Base-by-base conservation (phyloP, 2,797 vertebrate genomes). In the Alexandromys oeconomus region DNA sequence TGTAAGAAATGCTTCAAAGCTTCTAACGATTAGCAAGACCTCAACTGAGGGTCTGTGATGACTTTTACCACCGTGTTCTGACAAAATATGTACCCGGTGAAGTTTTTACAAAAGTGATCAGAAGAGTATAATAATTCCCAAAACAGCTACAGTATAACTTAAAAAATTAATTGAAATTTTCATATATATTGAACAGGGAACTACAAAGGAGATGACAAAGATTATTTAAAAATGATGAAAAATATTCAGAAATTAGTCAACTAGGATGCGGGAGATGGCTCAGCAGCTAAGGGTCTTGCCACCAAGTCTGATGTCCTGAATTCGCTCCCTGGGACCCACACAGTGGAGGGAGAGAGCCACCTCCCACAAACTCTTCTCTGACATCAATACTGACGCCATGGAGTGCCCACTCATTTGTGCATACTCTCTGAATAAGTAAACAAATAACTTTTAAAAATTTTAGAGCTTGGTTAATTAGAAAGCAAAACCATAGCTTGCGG, bases 141-240 rank as follows among this genome's bases (percentile, higher is more conserved):
- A 67, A 63, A 63, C 59, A 91, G 31, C 65, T 54, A 73, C 61
- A 73, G 61, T 14, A 37, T 46, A 81, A 93, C 43, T 80, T 61
- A 74, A 92, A 65, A 12, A 77, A 15, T 37, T 87, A 37, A 57
- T 29, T 54, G 48, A 73, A 69, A 71, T 59, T 81, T 95, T 67
- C 78, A 76, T 73, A 54, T n/a, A 59, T 78, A 10, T 10, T 82
- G 31, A 87, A 87, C n/a, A 84, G 37, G 61, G 40, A 87, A 65
- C 85, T n/a, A 90, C 67, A 69, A 82, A 80, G 12, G 48, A 80
- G 1, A n/a, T 81, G 73, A 92, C 86, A 63, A 86, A 90, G 34
- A 69, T 76, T 87, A 61, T 81, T 89, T 67, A 3, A 48, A 96
- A 94, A 40, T 79, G 40, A 34, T 87, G 81, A 91, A 92, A 93